Percentiles rank a stretch among this genome's conserved stretches.
Conservation (phyloP, 2,888 invertebrate species). For the Ectropis crepuscularia region DNA sequence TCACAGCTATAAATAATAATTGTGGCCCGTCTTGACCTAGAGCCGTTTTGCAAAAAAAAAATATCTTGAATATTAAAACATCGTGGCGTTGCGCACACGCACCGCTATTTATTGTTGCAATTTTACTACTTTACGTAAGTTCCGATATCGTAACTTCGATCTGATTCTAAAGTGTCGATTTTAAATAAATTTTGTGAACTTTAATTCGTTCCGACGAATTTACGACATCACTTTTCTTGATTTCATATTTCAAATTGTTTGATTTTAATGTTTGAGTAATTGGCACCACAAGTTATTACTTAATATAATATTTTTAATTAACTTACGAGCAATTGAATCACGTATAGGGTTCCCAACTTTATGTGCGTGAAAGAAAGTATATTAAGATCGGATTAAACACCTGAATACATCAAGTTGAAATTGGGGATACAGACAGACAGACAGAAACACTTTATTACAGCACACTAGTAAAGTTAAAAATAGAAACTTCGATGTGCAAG, state of each 20-base stretch:
- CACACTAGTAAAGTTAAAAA: too few relatives aligned
- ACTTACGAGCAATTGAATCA: too few relatives aligned
- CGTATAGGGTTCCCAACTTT: too few relatives aligned
- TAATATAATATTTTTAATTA: too few relatives aligned
- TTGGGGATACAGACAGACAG: too few relatives aligned
- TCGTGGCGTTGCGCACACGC: conserved; percentile 21
- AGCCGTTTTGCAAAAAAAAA: conserved; percentile 28
- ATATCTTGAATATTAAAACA: conserved; percentile 25
- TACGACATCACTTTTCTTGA: conserved; percentile 2
- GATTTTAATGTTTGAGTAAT: background rate
- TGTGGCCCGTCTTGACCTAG: conserved; percentile 18
- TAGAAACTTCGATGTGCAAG: too few relatives aligned
- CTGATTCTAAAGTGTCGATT: conserved; percentile 11
- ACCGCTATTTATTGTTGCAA: conserved; percentile 20
- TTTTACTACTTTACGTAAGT: conserved; percentile 23
- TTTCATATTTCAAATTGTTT: conserved; percentile 6
- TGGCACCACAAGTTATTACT: too few relatives aligned
- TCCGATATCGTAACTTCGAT: conserved; percentile 19
- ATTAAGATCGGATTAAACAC: too few relatives aligned
- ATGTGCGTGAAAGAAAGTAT: too few relatives aligned
- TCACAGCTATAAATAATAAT: conserved; percentile 27
- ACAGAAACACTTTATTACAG: too few relatives aligned
- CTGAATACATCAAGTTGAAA: too few relatives aligned
- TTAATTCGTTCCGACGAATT: background rate
- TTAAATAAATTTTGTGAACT: background rate